These are phyloP conservation scores for Temnothorax ravouxi DNA, from an alignment of 2,888 invertebrate species.

Conservation along the genomic window DNA sequence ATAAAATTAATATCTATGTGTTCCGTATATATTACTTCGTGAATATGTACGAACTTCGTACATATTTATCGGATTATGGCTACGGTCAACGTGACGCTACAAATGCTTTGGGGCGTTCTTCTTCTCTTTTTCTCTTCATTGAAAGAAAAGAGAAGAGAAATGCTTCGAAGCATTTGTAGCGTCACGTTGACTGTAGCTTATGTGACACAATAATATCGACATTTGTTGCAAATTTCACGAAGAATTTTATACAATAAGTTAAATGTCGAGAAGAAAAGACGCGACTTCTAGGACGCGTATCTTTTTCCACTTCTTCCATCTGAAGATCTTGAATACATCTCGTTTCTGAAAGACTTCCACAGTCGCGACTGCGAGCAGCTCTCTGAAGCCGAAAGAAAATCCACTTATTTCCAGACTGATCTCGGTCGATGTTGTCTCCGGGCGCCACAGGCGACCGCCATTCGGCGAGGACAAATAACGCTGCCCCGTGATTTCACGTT, in stretches of 20 bases:
- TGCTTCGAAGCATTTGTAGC: too few relatives aligned
- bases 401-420: conserved; percentile 56
- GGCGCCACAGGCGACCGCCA: conserved; percentile 42
- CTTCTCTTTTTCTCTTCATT: too few relatives aligned
- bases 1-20: background rate
- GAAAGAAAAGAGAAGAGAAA: too few relatives aligned
- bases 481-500: conserved; percentile 46
- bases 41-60: too few relatives aligned
- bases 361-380: conserved; percentile 25
- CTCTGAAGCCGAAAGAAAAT: conserved; percentile 46
- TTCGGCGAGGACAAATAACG: conserved; percentile 55
- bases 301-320: conserved; percentile 5
- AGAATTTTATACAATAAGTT: background rate
- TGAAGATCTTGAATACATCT: conserved; percentile 22
- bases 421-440: conserved; percentile 47
- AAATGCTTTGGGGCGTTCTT: too few relatives aligned
- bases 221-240: background rate
- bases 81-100: too few relatives aligned
- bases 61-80: background rate
- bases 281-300: background rate
- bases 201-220: background rate
- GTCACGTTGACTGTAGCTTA: too few relatives aligned
- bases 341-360: conserved; percentile 21
- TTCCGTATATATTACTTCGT: background rate
- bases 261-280: conserved; percentile 6